Evolutionary conservation across 2,888 invertebrate species (phyloP), one percentile per base, ranked within the genome.

Genomic region (Sussaba pulchella): DNA sequence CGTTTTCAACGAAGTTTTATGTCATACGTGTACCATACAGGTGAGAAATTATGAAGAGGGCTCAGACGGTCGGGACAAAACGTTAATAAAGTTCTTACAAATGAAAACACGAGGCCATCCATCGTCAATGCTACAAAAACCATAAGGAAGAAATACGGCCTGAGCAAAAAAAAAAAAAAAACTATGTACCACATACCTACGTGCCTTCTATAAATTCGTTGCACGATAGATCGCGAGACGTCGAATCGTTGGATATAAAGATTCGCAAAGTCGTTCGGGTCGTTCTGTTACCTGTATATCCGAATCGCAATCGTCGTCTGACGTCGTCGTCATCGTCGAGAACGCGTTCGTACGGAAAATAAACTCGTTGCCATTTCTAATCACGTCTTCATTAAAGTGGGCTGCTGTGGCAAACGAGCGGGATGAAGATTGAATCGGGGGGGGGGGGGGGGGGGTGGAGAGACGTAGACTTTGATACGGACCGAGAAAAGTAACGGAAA

Each of bases 281-380:
- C 26, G n/a, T n/a, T n/a, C n/a, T 2, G 52, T 24, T 24, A 1
- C 52, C 14, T 10, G 24, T 52, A 54, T 54, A 26, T 26, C 31
- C 31, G 31, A 31, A 52, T 54, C 14, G 52, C 24, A 14, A 31
- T 31, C 31, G 57, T 57, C 57, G 26, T 54, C 26, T n/a, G 31
- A 26, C 31, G 52, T 4, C 19, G 19, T 47, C 17, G 47, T 19
- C 47, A 9, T 9, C 47, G 47, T 19, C 47, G 17, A 3, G 47
- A 19, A 19, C 19, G 1, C 47, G 47, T 10, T 10, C 61, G 41
- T 41, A 70, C 19, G 67, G 71, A 71, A 83, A 81, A 85, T 78
- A 72, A 81, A 76, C 83, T 85, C 82, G 84, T 87, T 85, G 76
- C 78, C 82, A 78, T 86, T 86, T 86, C 85, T 85, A 85, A 87